Percentiles rank a stretch among this genome's conserved stretches.
These are phyloP conservation scores for Bimastos eiseni DNA, from an alignment of 2,888 invertebrate genomes.

Conservation along the genomic window DNA sequence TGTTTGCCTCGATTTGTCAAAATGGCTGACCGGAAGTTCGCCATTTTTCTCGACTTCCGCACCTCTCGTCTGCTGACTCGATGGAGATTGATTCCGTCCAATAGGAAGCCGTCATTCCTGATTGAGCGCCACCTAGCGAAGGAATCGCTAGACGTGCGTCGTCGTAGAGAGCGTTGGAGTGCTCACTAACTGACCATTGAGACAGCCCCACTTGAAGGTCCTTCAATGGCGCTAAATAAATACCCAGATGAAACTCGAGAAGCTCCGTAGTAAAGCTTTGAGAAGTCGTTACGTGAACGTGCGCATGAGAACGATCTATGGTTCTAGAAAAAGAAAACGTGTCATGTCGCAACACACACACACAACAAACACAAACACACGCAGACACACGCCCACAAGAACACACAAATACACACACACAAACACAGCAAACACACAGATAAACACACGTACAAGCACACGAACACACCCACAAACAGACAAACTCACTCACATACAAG, in stretches of 20 bases:
- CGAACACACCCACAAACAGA: no score
- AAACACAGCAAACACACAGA: no score
- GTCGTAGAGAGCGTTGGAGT: neutral
- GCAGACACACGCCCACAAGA: no score
- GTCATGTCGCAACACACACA: no score
- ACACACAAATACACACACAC: no score
- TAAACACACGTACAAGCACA: no score
- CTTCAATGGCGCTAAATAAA: neutral
- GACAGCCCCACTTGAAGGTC: neutral
- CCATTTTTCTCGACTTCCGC: neutral
- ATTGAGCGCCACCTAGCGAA: neutral
- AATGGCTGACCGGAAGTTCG: neutral
- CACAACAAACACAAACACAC: no score
- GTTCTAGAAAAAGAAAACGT: no score
- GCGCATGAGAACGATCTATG: no score
- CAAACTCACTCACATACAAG: no score
- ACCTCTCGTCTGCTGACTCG: neutral
- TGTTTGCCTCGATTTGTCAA: slow-evolving; percentile 13
- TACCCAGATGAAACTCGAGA: neutral
- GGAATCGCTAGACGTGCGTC: neutral
- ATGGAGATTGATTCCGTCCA: neutral
- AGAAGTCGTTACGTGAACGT: neutral
- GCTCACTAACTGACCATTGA: neutral
- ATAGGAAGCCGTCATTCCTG: slow-evolving; percentile 13
- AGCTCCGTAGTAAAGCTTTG: neutral